These are phyloP conservation scores for Aleiodes testaceus DNA, from an alignment of 2,888 invertebrate species.

Conservation along the genomic window DNA sequence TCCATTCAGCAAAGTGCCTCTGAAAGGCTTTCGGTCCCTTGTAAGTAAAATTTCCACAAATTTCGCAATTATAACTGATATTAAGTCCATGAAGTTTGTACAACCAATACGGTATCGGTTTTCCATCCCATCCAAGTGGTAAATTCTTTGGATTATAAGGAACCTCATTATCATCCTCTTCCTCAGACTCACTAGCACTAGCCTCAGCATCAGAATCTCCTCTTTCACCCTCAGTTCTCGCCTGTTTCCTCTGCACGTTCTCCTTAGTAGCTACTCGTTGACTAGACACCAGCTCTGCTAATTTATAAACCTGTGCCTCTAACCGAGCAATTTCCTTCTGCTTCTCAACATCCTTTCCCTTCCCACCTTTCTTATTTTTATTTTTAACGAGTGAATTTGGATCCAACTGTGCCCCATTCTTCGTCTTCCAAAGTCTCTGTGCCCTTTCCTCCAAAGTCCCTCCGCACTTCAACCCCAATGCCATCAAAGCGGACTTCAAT, in stretches of 20 bases:
- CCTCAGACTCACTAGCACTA: slow-evolving; percentile 85
- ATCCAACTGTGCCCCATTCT: slow-evolving; percentile 94
- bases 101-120: slow-evolving; percentile 96
- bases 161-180: slow-evolving; percentile 93
- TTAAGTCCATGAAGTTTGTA: slow-evolving; percentile 99
- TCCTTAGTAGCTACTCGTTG: slow-evolving; percentile 95
- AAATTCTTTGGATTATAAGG: slow-evolving; percentile 99
- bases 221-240: slow-evolving; percentile 93
- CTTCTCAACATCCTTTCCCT: slow-evolving; percentile 79
- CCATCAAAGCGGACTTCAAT: slow-evolving; percentile 97
- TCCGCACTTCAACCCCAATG: slow-evolving; percentile 97
- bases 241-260: slow-evolving; percentile 98
- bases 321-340: slow-evolving; percentile 91
- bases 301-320: slow-evolving; percentile 92
- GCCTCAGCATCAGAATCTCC: slow-evolving; percentile 94
- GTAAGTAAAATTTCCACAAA: slow-evolving; percentile 99
- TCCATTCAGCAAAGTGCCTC: slow-evolving; percentile 96
- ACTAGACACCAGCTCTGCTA: slow-evolving; percentile 87
- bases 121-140: slow-evolving; percentile 99
- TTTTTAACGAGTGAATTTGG: slow-evolving; percentile 93
- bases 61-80: slow-evolving; percentile 99
- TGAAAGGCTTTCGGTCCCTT: slow-evolving; percentile 99
- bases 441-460: slow-evolving; percentile 98
- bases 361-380: slow-evolving; percentile 80
- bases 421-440: slow-evolving; percentile 95